Evolutionary conservation across 92 coral and sea anemone genomes (phyloP).

Genomic region (Zoanthus solanderi): DNA sequence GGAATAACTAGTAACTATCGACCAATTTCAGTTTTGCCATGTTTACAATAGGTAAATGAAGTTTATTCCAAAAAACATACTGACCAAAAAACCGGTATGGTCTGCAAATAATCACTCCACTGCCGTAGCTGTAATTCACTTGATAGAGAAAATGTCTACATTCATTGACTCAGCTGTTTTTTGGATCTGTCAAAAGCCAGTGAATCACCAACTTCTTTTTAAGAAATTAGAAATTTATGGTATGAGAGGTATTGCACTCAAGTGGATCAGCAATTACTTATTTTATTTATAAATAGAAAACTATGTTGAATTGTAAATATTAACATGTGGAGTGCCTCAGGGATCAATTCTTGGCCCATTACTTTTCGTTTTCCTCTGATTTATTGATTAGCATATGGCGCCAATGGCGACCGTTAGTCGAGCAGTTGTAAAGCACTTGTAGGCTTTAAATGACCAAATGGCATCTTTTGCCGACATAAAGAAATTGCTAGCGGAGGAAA

Average conservation of each 20-base stretch:
- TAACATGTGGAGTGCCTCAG: not conserved
- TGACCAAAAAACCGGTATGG: not conserved
- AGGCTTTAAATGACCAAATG: no score
- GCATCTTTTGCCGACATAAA: no score
- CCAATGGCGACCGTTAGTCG: no score
- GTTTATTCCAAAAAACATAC: not conserved
- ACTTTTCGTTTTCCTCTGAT: no score
- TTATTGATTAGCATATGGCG: no score
- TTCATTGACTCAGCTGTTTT: not conserved
- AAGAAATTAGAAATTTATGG: not conserved
- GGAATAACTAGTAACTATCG: not conserved
- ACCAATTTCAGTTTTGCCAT: slow-evolving; percentile 9
- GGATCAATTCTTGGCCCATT: not conserved
- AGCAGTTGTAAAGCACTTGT: no score
- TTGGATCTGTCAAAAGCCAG: not conserved
- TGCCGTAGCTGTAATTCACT: not conserved
- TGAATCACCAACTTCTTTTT: not conserved
- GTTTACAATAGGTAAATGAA: not conserved
- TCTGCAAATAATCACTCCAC: not conserved
- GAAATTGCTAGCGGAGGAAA: no score
- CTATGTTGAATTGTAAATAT: not conserved
- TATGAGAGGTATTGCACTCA: not conserved
- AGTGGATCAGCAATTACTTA: not conserved
- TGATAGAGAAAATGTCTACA: slow-evolving; percentile 1
- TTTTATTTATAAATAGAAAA: not conserved